Evolutionary conservation across 2,888 invertebrate genomes (phyloP), one percentile per base, ranked within the genome.

Genomic region (Priapulus caudatus): DNA sequence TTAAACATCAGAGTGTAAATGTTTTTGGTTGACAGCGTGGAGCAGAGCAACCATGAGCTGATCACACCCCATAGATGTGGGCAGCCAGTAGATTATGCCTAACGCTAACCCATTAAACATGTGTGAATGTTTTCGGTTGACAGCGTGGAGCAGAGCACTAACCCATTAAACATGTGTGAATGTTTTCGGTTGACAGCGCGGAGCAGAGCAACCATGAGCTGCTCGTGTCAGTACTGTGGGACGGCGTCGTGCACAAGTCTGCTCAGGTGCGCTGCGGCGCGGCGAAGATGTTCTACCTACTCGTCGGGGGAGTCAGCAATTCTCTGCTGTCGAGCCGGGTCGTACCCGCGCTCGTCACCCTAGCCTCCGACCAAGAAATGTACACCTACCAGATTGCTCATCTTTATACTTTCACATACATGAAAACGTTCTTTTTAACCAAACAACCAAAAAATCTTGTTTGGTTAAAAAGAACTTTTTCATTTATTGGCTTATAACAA

Each of bases 351-450:
- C 75, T 83, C 20, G 78, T 83, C 45, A 83, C 83, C 0, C 70
- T 83, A 43, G 81, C 81, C 33, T 80, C 76, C 64, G 83, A 83
- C 67, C 74, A 77, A 54, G 81, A 83, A 64, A 69, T 79, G 80
- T 81, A 74, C 75, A 78, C 72, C 43, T n/a, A n/a, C n/a, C n/a
- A n/a, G n/a, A n/a, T n/a, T n/a, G n/a, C n/a, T n/a, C 15, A 15
- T 21, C 19, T 20, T 20, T 16, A 3, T 5, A 20, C 5, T 4
- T 3, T 23, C 16, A 19, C 22, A 4, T 50, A 22, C 16, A n/a
- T 20, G n/a, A 10, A 20, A 18, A 22, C 4, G 4, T 2, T 4
- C 3, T 1, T 4, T 22, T 46, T n/a, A 20, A 3, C n/a, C 22
- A 1, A 5, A 46, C 4, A 20, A n/a, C 15, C 4, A 43, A 20